These are phyloP conservation scores for Oreonectes daqikongensis DNA, from an alignment of 2,797 vertebrate species.

Conservation along the genomic window DNA sequence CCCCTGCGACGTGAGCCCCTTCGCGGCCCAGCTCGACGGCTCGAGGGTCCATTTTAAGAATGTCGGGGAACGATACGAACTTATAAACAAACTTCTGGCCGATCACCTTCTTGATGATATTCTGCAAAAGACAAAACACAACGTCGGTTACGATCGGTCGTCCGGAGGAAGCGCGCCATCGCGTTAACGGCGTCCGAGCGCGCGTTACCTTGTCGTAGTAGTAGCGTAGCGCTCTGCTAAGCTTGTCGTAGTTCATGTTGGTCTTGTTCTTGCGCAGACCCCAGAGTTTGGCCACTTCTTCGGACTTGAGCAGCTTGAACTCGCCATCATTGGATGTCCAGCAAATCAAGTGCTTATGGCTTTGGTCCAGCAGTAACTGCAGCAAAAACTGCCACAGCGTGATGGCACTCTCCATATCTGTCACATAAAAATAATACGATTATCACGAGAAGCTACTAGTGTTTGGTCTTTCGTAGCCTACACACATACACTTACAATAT, in stretches of 20 bases:
- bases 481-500: too few relatives aligned
- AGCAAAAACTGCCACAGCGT: conserved; percentile 99
- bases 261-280: conserved; percentile 98
- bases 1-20: conserved; percentile 59
- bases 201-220: conserved; percentile 94
- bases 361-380: conserved; percentile 94
- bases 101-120: conserved; percentile 91
- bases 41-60: conserved; percentile 86
- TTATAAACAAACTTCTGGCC: conserved; percentile 92
- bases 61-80: conserved; percentile 89
- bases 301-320: conserved; percentile 96
- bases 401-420: conserved; percentile 97
- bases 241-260: conserved; percentile 99
- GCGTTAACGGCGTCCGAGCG: background rate
- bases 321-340: conserved; percentile 97
- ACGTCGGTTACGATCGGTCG: background rate
- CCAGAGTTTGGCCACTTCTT: conserved; percentile 98
- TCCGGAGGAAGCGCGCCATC: background rate
- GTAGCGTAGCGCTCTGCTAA: conserved; percentile 95
- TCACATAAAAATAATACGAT: conserved; percentile 32
- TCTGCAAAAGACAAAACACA: conserved; percentile 71
- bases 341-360: conserved; percentile 95
- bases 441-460: too few relatives aligned
- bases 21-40: conserved; percentile 87
- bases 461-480: too few relatives aligned